A percentile compares a stretch with the other conserved stretches of the same genome.
phyloP scores from a whole-genome alignment of 2,888 invertebrate species.

The Amblyjoppa proteus region DNA sequence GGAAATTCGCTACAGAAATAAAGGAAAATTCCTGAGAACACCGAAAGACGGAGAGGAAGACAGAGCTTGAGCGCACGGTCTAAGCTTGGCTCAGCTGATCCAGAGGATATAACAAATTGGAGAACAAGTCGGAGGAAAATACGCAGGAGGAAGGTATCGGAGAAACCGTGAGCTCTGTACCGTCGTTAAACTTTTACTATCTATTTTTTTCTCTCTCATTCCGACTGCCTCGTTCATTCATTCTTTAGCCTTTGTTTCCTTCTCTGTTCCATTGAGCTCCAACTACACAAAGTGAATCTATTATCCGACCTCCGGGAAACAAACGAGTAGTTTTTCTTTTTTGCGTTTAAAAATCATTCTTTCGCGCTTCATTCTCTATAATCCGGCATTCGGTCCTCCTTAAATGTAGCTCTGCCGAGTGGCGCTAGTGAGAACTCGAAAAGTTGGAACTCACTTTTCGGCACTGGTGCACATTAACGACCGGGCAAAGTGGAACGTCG shows the following conservation, averaged over 20 bases:
- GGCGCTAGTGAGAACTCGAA: no score
- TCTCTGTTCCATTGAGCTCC: conserved; percentile 16
- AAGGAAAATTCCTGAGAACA: conserved; percentile 15
- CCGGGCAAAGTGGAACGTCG: no score
- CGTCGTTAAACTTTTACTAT: conserved; percentile 41
- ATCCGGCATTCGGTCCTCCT: not conserved
- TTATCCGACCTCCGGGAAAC: conserved; percentile 32
- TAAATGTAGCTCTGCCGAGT: not conserved
- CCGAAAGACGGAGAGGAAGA: not conserved
- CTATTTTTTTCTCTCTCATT: conserved; percentile 6
- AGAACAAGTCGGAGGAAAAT: conserved; percentile 48
- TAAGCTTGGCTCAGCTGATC: conserved; percentile 33
- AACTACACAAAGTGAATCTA: conserved; percentile 40
- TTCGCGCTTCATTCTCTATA: conserved; percentile 9
- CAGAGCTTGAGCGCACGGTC: not conserved
- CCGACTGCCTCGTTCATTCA: conserved; percentile 1
- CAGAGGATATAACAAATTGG: conserved; percentile 44
- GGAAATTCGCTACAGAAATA: conserved; percentile 29
- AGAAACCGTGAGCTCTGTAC: conserved; percentile 41
- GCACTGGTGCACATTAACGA: no score
- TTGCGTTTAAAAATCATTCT: conserved; percentile 8
- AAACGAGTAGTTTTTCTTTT: not conserved
- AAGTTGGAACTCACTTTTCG: no score
- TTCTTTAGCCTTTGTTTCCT: conserved; percentile 17
- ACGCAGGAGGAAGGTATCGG: conserved; percentile 32